A percentile compares a stretch with the other conserved stretches of the same genome.
phyloP scores from a whole-genome alignment of 1,140 invertebrate genomes.

The Reticulitermes speratus region DNA sequence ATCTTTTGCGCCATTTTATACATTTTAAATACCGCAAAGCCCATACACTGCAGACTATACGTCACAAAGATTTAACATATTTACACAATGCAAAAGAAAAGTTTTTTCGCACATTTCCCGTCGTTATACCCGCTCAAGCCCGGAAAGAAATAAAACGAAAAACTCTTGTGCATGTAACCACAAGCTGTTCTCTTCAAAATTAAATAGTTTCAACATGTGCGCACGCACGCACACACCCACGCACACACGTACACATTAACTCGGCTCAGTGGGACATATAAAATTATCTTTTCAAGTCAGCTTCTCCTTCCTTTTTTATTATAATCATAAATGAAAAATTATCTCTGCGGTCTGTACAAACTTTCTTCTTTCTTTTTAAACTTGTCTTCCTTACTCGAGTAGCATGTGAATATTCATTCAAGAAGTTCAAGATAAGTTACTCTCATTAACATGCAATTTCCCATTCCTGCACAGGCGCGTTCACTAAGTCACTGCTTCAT shows the following conservation, averaged over 20 bases:
- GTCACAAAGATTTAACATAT: not conserved
- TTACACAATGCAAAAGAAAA: not conserved
- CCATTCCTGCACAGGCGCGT: not conserved
- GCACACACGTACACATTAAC: not conserved
- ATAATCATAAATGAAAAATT: not conserved
- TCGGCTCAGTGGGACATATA: not conserved
- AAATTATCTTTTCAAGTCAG: not conserved
- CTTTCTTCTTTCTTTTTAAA: not conserved
- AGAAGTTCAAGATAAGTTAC: not conserved
- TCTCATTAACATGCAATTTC: constrained; percentile 7
- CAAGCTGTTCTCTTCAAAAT: not conserved
- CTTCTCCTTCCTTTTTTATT: not conserved
- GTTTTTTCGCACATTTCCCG: not conserved
- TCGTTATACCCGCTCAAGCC: not conserved
- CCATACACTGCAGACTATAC: not conserved
- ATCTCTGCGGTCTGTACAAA: not conserved
- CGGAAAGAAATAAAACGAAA: not conserved
- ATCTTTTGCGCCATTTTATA: not conserved
- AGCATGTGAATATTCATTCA: not conserved
- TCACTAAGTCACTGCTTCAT: not conserved
- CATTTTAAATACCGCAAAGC: not conserved
- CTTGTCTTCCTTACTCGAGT: not conserved
- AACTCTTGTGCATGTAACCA: not conserved
- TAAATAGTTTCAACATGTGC: not conserved
- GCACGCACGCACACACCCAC: no score